Conservation (phyloP, 2,888 invertebrate genomes). For the Pandemis heparana region DNA sequence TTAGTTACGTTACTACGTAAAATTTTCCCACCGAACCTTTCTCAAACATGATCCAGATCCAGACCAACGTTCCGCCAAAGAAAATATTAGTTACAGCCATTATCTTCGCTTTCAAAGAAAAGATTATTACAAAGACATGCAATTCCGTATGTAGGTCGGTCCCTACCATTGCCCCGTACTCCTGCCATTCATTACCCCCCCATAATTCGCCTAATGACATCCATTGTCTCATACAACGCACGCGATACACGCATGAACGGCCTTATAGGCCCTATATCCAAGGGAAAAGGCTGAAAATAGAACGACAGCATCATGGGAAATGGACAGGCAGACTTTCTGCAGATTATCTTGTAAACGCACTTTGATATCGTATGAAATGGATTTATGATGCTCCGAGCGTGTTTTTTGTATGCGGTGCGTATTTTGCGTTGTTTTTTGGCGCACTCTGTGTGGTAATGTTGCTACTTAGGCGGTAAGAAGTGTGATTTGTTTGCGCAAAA, state of each 20-base stretch:
- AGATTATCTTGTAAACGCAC: slow-evolving; percentile 42
- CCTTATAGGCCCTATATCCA: slow-evolving; percentile 2
- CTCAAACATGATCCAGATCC: neutral
- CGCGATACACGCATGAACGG: slow-evolving; percentile 31
- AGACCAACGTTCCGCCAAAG: neutral
- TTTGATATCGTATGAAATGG: slow-evolving; percentile 32
- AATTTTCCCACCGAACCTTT: neutral
- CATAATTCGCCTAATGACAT: slow-evolving; percentile 40
- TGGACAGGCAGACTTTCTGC: slow-evolving; percentile 26
- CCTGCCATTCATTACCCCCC: slow-evolving; percentile 33
- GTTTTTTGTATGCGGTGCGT: neutral
- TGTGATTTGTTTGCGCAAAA: no score
- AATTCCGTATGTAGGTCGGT: slow-evolving; percentile 18
- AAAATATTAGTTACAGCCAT: neutral
- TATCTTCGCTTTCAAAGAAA: slow-evolving; percentile 17
- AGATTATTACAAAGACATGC: slow-evolving; percentile 6
- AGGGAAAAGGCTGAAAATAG: slow-evolving; percentile 7
- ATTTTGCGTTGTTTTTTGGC: no score
- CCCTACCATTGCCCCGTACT: slow-evolving; percentile 24
- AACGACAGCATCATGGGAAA: slow-evolving; percentile 21
- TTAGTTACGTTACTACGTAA: no score
- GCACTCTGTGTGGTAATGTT: no score
- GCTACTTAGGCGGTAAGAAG: no score
- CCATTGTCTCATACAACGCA: slow-evolving; percentile 33
- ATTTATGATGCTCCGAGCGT: slow-evolving; percentile 12